Evolutionary conservation across 2,888 invertebrate genomes (phyloP).

Genomic region (Drosophila engyochracea): DNA sequence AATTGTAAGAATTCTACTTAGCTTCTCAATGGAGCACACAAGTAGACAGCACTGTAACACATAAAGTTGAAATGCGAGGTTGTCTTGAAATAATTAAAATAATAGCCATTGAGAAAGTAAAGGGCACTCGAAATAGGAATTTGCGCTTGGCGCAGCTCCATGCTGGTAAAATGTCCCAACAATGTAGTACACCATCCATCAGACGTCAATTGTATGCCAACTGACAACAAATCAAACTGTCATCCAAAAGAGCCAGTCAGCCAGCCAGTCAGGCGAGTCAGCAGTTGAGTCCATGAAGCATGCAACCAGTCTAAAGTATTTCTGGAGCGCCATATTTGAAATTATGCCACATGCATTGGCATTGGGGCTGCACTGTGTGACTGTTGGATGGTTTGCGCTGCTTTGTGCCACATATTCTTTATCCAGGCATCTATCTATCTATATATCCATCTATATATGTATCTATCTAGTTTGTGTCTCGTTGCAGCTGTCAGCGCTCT

Average conservation of each 20-base stretch:
- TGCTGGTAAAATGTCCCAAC: slow-evolving; percentile 70
- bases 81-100: slow-evolving; percentile 56
- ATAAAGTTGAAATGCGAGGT: slow-evolving; percentile 21
- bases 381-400: slow-evolving; percentile 4
- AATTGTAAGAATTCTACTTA: not conserved
- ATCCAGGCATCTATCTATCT: slow-evolving; percentile 16
- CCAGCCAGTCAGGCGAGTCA: slow-evolving; percentile 29
- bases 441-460: slow-evolving; percentile 47
- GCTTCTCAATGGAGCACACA: not conserved
- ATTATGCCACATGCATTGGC: slow-evolving; percentile 72
- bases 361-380: slow-evolving; percentile 36
- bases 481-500: slow-evolving; percentile 80
- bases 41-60: not conserved
- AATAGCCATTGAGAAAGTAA: slow-evolving; percentile 39
- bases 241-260: slow-evolving; percentile 58
- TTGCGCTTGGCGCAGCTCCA: slow-evolving; percentile 22
- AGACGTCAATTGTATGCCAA: slow-evolving; percentile 79
- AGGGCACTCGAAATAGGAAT: slow-evolving; percentile 35
- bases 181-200: slow-evolving; percentile 80
- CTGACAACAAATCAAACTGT: slow-evolving; percentile 81
- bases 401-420: slow-evolving; percentile 5
- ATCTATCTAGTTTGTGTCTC: slow-evolving; percentile 68
- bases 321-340: slow-evolving; percentile 77
- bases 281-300: slow-evolving; percentile 56
- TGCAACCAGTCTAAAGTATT: slow-evolving; percentile 76